Conservation (phyloP, 2,888 invertebrate genomes). For the Euphydryas editha region DNA sequence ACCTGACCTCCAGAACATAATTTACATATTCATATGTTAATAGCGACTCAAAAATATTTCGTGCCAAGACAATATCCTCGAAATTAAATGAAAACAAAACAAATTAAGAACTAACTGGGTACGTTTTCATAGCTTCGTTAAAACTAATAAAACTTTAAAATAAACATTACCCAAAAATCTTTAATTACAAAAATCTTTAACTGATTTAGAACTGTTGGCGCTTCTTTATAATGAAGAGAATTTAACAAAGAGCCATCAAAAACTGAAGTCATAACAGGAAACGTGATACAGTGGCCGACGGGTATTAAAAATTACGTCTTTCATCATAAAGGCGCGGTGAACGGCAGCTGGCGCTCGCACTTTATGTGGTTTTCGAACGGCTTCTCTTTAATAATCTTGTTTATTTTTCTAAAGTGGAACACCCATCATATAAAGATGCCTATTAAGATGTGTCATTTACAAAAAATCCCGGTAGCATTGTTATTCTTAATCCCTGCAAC, state of each 20-base stretch:
- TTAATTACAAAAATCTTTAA: slow-evolving; percentile 45
- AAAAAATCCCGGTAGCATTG: slow-evolving; percentile 41
- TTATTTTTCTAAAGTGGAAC: slow-evolving; percentile 76
- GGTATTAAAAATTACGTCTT: slow-evolving; percentile 70
- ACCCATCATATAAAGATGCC: slow-evolving; percentile 67
- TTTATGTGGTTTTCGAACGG: slow-evolving; percentile 78
- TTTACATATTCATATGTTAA: background rate
- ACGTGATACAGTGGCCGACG: slow-evolving; percentile 75
- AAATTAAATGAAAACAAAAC: slow-evolving; percentile 41
- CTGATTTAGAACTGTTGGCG: slow-evolving; percentile 69
- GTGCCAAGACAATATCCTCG: slow-evolving; percentile 26
- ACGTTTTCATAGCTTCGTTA: background rate
- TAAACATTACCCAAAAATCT: slow-evolving; percentile 36
- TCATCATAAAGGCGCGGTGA: slow-evolving; percentile 77
- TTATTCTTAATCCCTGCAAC: slow-evolving; percentile 40
- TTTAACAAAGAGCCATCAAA: slow-evolving; percentile 77
- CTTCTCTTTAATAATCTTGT: slow-evolving; percentile 80
- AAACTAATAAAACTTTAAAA: slow-evolving; percentile 52
- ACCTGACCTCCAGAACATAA: background rate
- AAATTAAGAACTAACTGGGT: background rate
- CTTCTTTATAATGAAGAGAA: slow-evolving; percentile 71
- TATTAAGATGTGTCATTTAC: slow-evolving; percentile 60
- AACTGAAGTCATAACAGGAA: slow-evolving; percentile 82
- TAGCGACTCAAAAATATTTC: background rate
- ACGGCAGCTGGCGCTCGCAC: slow-evolving; percentile 75